Percentiles rank a stretch among this genome's conserved stretches.
Evolutionary conservation across 92 coral and sea anemone genomes (phyloP).

Genomic region (Montipora capitata): DNA sequence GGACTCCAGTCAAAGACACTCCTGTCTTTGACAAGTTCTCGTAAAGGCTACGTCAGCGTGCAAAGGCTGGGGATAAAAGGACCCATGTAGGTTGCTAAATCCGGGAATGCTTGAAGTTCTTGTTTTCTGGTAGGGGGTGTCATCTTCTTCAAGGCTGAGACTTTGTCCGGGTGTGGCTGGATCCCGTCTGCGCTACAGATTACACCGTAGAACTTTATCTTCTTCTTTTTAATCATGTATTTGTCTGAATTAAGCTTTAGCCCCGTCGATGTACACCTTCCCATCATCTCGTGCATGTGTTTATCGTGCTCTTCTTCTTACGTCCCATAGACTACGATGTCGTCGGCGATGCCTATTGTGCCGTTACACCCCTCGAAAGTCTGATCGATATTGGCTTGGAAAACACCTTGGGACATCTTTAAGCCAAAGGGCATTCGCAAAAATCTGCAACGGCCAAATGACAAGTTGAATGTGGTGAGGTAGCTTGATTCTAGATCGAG

Average conservation of each 20-base stretch:
- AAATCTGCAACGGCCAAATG: slow-evolving; percentile 68
- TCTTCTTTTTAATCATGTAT: slow-evolving; percentile 49
- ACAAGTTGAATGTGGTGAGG: slow-evolving; percentile 67
- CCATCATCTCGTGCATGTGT: neutral
- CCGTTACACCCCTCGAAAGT: slow-evolving; percentile 26
- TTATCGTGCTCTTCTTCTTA: slow-evolving; percentile 58
- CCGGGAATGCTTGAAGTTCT: slow-evolving; percentile 67
- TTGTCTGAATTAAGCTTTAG: slow-evolving; percentile 70
- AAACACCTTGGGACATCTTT: slow-evolving; percentile 71
- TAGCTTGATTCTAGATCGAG: slow-evolving; percentile 24
- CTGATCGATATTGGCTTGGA: slow-evolving; percentile 74
- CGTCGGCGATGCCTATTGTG: slow-evolving; percentile 63
- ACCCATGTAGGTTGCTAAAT: slow-evolving; percentile 78
- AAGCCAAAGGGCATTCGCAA: slow-evolving; percentile 69
- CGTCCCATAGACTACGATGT: slow-evolving; percentile 59
- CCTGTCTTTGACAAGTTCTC: slow-evolving; percentile 61
- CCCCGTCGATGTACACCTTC: slow-evolving; percentile 41
- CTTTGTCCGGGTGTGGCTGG: slow-evolving; percentile 22
- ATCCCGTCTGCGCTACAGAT: slow-evolving; percentile 50
- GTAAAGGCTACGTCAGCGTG: slow-evolving; percentile 69
- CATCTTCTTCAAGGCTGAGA: slow-evolving; percentile 71
- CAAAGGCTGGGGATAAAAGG: slow-evolving; percentile 79
- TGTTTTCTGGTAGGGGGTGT: slow-evolving; percentile 52
- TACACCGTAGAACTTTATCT: slow-evolving; percentile 65
- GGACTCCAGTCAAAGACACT: slow-evolving; percentile 33